Conservation (phyloP, 2,797 vertebrate genomes). For the Pyrocephalus nanus region DNA sequence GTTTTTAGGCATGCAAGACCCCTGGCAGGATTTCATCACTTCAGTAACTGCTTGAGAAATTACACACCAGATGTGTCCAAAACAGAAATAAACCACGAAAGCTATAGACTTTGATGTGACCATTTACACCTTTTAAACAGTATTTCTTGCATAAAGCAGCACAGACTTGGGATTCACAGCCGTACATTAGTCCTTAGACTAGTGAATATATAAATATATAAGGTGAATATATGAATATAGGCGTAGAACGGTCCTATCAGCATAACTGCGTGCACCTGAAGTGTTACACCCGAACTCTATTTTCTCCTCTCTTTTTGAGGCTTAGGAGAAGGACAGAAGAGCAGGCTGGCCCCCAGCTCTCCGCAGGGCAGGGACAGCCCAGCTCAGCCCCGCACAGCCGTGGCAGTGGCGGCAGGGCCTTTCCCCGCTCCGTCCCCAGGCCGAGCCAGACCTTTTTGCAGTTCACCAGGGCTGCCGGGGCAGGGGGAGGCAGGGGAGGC, state of each 20-base stretch:
- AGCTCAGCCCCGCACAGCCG: no score
- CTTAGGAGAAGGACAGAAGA: no score
- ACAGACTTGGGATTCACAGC: not conserved
- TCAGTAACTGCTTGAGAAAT: not conserved
- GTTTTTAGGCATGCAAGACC: not conserved
- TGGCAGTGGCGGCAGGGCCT: no score
- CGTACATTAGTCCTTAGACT: no score
- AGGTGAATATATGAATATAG: not conserved
- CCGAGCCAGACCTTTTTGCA: no score
- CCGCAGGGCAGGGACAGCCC: no score
- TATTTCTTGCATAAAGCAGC: not conserved
- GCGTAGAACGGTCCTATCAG: rapidly evolving
- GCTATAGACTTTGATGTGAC: rapidly evolving
- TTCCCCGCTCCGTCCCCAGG: not conserved
- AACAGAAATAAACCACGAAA: not conserved
- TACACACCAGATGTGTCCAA: not conserved
- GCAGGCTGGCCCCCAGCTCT: no score
- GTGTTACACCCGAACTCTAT: not conserved
- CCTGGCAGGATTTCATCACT: not conserved
- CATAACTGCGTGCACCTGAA: not conserved
- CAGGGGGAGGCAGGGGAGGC: no score
- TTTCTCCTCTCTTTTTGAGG: no score
- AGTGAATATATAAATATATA: no score
- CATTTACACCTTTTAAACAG: not conserved
- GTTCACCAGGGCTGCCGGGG: no score